Percentiles rank a stretch among this genome's conserved stretches.
These are phyloP conservation scores for Diplolepis rosae DNA, from an alignment of 2,888 invertebrate genomes.

Conservation along the genomic window DNA sequence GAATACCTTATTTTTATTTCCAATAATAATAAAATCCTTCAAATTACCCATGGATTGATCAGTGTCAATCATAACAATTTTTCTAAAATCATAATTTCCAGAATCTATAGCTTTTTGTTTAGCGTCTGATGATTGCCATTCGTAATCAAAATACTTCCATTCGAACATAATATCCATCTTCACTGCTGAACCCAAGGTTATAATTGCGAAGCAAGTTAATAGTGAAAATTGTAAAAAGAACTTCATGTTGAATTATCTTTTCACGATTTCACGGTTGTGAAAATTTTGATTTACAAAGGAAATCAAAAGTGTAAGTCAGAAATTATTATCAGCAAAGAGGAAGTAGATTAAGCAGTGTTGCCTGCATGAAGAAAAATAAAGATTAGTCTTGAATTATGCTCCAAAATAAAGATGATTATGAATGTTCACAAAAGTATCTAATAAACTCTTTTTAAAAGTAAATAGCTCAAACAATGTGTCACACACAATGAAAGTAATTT, in stretches of 20 bases:
- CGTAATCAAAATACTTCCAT: conserved; percentile 85
- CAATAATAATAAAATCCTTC: too few relatives aligned
- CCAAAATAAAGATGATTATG: neutral
- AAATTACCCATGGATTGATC: conserved; percentile 40
- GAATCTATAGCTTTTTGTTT: conserved; percentile 77
- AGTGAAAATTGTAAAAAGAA: neutral
- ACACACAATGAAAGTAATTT: too few relatives aligned
- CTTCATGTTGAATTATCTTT: neutral
- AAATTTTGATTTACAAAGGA: neutral
- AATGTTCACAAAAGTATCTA: neutral
- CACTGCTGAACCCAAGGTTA: neutral
- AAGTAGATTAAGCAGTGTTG: neutral
- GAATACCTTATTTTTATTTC: too few relatives aligned
- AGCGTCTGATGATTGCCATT: conserved; percentile 77
- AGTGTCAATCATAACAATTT: conserved; percentile 55
- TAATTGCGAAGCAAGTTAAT: neutral
- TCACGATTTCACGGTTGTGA: neutral
- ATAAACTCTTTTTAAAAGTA: neutral
- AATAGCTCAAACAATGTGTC: too few relatives aligned
- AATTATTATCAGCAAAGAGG: neutral
- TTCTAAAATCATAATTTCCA: conserved; percentile 64
- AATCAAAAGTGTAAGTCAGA: neutral
- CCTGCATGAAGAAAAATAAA: neutral
- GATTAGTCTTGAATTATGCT: neutral
- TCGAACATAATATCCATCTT: conserved; percentile 75